A percentile compares a stretch with the other conserved stretches of the same genome.
phyloP scores from a whole-genome alignment of 2,113 vertebrate species.

The Picathartes gymnocephalus region DNA sequence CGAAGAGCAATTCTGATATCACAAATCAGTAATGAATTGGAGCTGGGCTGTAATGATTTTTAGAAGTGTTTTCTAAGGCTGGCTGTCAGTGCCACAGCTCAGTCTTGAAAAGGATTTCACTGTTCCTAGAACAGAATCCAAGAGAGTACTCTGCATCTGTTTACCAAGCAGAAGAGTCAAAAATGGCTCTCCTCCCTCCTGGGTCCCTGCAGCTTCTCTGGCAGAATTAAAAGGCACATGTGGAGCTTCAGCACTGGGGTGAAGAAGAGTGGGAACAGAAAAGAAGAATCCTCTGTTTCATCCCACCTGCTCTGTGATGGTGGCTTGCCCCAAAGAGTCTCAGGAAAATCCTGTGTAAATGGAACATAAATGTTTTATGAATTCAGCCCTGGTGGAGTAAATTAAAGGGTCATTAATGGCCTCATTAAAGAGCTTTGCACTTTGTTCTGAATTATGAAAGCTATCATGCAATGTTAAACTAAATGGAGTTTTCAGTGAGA shows the following conservation, averaged over 20 bases:
- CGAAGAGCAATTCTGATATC: neutral
- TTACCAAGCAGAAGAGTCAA: slow-evolving; percentile 11
- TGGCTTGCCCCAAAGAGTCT: slow-evolving; percentile 53
- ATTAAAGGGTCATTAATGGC: slow-evolving; percentile 72
- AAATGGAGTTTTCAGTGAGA: slow-evolving; percentile 18
- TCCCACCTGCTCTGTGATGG: slow-evolving; percentile 24
- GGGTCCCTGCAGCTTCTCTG: neutral
- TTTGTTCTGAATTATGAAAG: slow-evolving; percentile 70
- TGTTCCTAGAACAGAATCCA: neutral
- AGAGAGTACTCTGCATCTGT: neutral
- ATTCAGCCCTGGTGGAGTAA: slow-evolving; percentile 70
- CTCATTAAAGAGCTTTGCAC: slow-evolving; percentile 68
- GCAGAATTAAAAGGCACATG: neutral
- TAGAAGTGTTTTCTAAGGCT: neutral
- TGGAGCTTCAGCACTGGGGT: neutral
- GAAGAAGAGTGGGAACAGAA: neutral
- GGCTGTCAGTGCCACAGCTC: neutral
- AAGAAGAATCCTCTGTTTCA: neutral
- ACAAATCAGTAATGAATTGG: neutral
- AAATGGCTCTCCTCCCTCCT: neutral
- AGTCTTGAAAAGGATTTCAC: neutral
- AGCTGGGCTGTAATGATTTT: neutral
- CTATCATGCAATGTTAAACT: slow-evolving; percentile 31
- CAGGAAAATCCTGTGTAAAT: slow-evolving; percentile 68
- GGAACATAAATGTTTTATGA: slow-evolving; percentile 71